Conservation (phyloP, 2,888 invertebrate species). For the Poecilobothrus nobilitatus region DNA sequence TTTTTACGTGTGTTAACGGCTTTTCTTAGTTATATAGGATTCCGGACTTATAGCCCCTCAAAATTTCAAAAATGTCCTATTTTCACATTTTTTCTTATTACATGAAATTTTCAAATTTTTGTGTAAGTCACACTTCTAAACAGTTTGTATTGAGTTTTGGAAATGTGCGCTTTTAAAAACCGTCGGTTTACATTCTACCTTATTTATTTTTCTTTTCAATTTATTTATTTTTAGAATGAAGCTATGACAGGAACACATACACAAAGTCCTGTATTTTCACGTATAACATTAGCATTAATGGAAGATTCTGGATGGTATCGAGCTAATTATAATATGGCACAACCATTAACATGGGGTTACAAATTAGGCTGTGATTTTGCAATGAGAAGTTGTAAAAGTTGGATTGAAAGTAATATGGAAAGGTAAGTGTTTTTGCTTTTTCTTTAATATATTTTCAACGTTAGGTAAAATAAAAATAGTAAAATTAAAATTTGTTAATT, state of each 20-base stretch:
- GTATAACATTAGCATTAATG: conserved; percentile 91
- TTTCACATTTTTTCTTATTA: no score
- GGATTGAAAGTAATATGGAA: conserved; percentile 74
- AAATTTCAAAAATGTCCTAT: no score
- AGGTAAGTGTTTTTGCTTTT: conserved; percentile 48
- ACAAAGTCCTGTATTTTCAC: conserved; percentile 92
- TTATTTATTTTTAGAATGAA: conserved; percentile 77
- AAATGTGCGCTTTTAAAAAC: no score
- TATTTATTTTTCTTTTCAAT: no score
- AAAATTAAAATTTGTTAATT: neutral
- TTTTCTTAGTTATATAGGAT: no score
- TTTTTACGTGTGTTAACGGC: no score
- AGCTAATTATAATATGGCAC: conserved; percentile 81
- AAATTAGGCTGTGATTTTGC: conserved; percentile 90
- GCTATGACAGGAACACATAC: conserved; percentile 99
- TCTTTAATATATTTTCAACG: no score
- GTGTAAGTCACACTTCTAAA: no score
- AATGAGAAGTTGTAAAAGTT: conserved; percentile 89
- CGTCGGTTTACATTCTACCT: no score
- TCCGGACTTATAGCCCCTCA: no score
- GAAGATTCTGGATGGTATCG: conserved; percentile 98
- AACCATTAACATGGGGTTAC: conserved; percentile 82
- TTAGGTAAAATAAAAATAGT: conserved; percentile 7
- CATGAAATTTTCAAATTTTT: no score
- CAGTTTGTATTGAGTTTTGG: no score